A percentile compares a stretch with the other conserved stretches of the same genome.
phyloP scores from a whole-genome alignment of 2,797 vertebrate species.

The Mus caroli region DNA sequence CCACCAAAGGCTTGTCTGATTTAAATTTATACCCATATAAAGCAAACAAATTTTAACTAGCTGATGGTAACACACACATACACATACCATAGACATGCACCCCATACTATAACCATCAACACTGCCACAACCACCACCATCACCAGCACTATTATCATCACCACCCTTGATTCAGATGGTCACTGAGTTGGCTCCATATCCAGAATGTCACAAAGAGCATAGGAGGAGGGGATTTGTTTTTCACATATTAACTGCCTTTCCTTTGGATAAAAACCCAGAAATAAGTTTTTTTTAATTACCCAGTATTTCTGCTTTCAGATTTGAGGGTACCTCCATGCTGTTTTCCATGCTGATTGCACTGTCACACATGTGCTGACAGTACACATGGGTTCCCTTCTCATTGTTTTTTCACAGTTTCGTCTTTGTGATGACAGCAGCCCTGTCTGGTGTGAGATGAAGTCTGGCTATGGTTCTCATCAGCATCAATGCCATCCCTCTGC shows the following conservation, averaged over 20 bases:
- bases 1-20: background rate
- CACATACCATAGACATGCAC: background rate
- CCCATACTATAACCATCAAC: background rate
- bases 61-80: background rate
- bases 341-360: background rate
- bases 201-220: background rate
- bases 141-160: background rate
- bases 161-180: background rate
- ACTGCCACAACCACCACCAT: background rate
- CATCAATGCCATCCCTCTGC: background rate
- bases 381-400: background rate
- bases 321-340: too few species aligned
- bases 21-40: background rate
- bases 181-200: background rate
- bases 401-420: background rate
- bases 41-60: background rate
- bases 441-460: background rate
- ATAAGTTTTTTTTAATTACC: background rate
- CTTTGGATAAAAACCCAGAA: background rate
- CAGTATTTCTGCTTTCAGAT: background rate
- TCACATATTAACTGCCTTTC: background rate
- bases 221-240: too few species aligned
- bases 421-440: background rate
- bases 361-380: background rate
- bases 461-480: background rate